Evolutionary conservation across 1,140 invertebrate species (phyloP).

Genomic region (Akabosia matsudoensis): DNA sequence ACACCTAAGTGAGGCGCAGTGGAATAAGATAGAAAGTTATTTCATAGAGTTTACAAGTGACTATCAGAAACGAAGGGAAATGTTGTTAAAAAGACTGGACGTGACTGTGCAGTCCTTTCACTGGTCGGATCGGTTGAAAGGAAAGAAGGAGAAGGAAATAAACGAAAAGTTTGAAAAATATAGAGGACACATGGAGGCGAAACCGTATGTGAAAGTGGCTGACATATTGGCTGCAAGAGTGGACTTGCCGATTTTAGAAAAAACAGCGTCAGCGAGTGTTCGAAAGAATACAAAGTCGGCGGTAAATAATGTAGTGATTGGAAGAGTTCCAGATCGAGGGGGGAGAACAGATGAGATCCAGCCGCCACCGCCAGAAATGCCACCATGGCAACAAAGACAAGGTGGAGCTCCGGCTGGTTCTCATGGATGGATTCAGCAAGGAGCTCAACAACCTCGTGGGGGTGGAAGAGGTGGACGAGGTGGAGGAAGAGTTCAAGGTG

Average conservation of each 20-base stretch:
- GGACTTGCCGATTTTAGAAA: slow-evolving; percentile 77
- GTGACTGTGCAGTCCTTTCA: slow-evolving; percentile 92
- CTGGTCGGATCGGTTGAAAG: slow-evolving; percentile 79
- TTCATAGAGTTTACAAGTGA: slow-evolving; percentile 63
- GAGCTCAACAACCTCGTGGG: slow-evolving; percentile 45
- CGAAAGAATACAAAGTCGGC: slow-evolving; percentile 73
- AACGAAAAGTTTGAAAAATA: slow-evolving; percentile 66
- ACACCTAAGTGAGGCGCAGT: slow-evolving; percentile 72
- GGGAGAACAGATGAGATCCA: slow-evolving; percentile 83
- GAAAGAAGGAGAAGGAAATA: slow-evolving; percentile 67
- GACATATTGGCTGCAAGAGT: slow-evolving; percentile 77
- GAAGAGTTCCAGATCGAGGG: slow-evolving; percentile 79
- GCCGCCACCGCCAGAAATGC: slow-evolving; percentile 92
- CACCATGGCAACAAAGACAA: slow-evolving; percentile 75
- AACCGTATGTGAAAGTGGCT: slow-evolving; percentile 64
- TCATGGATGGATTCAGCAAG: slow-evolving; percentile 47
- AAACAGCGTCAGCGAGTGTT: slow-evolving; percentile 76
- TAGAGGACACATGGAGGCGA: slow-evolving; percentile 61
- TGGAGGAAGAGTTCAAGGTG: slow-evolving; percentile 48
- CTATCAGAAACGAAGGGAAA: slow-evolving; percentile 77
- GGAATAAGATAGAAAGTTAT: slow-evolving; percentile 69
- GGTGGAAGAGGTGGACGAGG: slow-evolving; percentile 47
- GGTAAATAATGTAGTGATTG: slow-evolving; percentile 84
- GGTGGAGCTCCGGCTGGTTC: slow-evolving; percentile 46
- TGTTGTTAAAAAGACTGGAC: slow-evolving; percentile 84